Percentiles rank a stretch among this genome's conserved stretches.
These are phyloP conservation scores for Plagodis pulveraria DNA, from an alignment of 2,888 invertebrate species.

Conservation along the genomic window DNA sequence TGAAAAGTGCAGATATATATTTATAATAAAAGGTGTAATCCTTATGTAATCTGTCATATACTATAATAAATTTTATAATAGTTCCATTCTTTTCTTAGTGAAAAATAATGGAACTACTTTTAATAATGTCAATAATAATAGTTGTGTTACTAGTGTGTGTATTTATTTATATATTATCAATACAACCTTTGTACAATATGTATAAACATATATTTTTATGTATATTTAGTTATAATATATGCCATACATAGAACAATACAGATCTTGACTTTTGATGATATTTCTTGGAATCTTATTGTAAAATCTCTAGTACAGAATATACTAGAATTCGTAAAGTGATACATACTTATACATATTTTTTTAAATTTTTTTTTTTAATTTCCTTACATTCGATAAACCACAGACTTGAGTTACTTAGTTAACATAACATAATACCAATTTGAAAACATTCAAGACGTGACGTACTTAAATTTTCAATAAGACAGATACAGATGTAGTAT, in stretches of 20 bases:
- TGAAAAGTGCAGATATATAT: no score
- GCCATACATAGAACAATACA: neutral
- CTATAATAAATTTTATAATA: conserved; percentile 8
- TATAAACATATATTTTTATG: no score
- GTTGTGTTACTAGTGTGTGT: conserved; percentile 4
- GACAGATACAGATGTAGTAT: no score
- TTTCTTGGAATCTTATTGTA: neutral
- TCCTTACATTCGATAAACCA: no score
- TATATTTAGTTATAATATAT: neutral
- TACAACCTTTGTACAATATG: neutral
- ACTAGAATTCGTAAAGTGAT: neutral
- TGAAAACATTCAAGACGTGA: no score
- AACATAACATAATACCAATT: no score
- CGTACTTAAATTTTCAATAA: no score
- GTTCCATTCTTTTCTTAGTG: conserved; percentile 18
- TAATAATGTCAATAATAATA: neutral
- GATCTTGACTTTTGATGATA: conserved; percentile 15
- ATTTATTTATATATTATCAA: conserved; percentile 1
- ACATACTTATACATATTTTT: no score
- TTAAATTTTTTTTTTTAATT: no score
- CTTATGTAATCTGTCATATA: no score
- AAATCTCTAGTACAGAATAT: neutral
- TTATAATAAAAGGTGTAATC: no score
- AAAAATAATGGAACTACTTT: conserved; percentile 20
- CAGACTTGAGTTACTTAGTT: no score